Evolutionary conservation across 2,797 vertebrate genomes (phyloP), one percentile per base, ranked within the genome.

Genomic region (Eurystomus glaucurus): DNA sequence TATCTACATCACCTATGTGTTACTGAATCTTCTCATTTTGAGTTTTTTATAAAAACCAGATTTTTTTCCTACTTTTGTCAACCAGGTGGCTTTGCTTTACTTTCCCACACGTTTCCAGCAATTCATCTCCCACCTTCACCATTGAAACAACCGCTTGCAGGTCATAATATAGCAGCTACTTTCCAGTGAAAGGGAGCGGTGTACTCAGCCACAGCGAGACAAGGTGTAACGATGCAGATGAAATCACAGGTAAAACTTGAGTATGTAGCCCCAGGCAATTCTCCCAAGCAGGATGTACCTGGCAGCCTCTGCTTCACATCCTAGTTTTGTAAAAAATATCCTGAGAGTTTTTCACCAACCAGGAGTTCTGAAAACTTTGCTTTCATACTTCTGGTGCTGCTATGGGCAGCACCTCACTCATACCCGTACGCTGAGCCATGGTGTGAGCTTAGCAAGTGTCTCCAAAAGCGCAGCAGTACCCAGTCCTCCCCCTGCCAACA

Each of bases 371-470:
- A 68, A 70, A 70, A 61, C 28, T 37, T 89, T 29, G 26, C 28
- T 88, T 0, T 90, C 14, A 1, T 23, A n/a, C 2, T 6, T 26
- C 10, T 81, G 50, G 29, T 52, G 48, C 28, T 77, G 48, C 7
- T 39, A 11, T 0, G 9, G 29, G 45, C 71, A 54, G 17, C 9
- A 13, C 8, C 21, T 62, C 9, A 10, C 17, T 77, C n/a, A 2
- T 6, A 26, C 14, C 4, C 1, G 0, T 52, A 4, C 14, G 45
- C 26, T 25, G 15, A 84, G 12, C 26, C 22, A 23, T 50, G 18
- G 7, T 57, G 17, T 75, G 39, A 62, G 9, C 26, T 68, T 52
- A 50, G 19, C 28, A 64, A 41, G 10, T 14, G 54, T 57, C 62
- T 57, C 66, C 52, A 41, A 20, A 55, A 88, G 70, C 57, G 64